A percentile compares a stretch with the other conserved stretches of the same genome.
Conservation (phyloP, 2,797 vertebrate species). For the Melopsittacus undulatus region DNA sequence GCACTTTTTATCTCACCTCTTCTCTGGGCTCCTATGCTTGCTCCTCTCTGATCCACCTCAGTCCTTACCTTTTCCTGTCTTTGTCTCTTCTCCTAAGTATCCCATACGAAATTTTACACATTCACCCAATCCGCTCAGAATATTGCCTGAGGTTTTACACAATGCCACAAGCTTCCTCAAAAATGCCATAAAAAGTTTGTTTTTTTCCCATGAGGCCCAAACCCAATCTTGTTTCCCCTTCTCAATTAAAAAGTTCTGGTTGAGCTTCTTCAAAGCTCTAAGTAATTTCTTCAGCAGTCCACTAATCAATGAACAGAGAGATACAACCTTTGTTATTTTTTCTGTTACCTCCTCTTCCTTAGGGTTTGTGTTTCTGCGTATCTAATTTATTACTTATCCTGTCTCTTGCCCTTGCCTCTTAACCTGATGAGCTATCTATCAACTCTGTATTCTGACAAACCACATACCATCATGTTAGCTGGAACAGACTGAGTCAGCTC, state of each 20-base stretch:
- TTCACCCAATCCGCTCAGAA: not conserved
- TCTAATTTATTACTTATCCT: not conserved
- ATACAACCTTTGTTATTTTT: accelerated
- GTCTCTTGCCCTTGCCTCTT: not conserved
- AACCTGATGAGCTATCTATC: not conserved
- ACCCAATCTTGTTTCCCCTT: not conserved
- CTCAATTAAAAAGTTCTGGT: not conserved
- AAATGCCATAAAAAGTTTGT: not conserved
- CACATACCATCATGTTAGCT: not conserved
- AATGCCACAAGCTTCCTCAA: not conserved
- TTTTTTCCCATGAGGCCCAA: not conserved
- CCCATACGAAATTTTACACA: not conserved
- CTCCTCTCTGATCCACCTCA: not conserved
- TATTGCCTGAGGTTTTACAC: not conserved
- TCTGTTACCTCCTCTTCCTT: not conserved
- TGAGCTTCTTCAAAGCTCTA: not conserved
- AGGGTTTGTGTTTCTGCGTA: not conserved
- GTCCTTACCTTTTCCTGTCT: not conserved
- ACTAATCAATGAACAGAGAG: not conserved
- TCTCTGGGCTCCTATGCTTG: not conserved
- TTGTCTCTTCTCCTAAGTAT: not conserved
- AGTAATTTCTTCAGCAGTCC: not conserved
- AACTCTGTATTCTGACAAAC: not conserved
- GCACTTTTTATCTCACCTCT: not conserved
- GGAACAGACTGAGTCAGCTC: not conserved